Base-by-base conservation (phyloP, 2,888 invertebrate species). In the Tridacna gigas region DNA sequence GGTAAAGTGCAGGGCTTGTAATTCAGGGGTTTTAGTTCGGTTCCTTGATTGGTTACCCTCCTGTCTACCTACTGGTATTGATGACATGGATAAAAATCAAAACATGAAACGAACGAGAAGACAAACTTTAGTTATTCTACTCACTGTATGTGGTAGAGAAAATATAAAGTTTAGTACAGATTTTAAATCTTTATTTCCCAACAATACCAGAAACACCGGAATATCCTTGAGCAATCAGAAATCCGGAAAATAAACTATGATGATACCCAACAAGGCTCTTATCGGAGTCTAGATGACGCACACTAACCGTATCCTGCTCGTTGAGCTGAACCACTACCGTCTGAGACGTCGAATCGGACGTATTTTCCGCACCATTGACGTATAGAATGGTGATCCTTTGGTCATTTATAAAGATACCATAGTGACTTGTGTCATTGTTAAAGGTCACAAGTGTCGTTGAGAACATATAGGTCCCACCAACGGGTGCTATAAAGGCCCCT, bases 381-480 rank as follows among this genome's bases (percentile, higher is more conserved):
- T 61, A 74, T 3, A 74, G 28, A 37, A 74, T 61, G 20, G 74
- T 74, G 28, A 45, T 60, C 13, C 61, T 74, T 37, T 74, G 15
- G 61, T 61, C 26, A 45, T 74, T 74, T 3, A 60, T n/a, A 45
- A 45, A 74, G n/a, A 74, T 61, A 37, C 74, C 74, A 37, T 74
- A 74, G 28, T 74, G 74, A 22, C 61, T 74, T n/a, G 37, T 61
- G 74, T 74, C 61, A 13, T 37, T 60, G 28, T 61, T 45, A 37
- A 45, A 74, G 45, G 74, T 74, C 61, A 61, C 37, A 15, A 74
- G 74, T 2, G 60, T 74, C 61, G 74, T 74, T 11, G 74, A 74
- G 74, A 74, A 74, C 28, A n/a, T 18, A 37, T 74, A 74, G 37
- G 74, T 74, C n/a, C 74, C 74, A n/a, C n/a, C 61, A 20, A 74